Evolutionary conservation across 2,888 invertebrate species (phyloP).

Genomic region (Aleiodes testaceus): DNA sequence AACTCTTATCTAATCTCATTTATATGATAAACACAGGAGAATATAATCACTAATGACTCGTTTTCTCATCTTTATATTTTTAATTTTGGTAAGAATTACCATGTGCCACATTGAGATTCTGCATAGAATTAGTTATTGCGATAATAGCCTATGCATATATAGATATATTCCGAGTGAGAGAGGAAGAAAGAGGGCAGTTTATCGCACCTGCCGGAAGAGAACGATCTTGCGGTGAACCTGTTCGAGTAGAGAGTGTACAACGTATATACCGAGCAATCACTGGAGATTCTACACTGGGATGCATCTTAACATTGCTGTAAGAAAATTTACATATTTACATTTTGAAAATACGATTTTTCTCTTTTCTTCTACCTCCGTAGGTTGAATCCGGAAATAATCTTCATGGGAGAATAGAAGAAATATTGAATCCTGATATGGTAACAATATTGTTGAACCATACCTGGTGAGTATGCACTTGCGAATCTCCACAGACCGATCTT

Average conservation of each 20-base stretch:
- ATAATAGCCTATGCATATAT: conserved; percentile 1
- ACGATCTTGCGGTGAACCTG: conserved; percentile 49
- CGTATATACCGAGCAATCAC: conserved; percentile 12
- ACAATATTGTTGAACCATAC: neutral
- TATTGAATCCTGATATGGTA: conserved; percentile 14
- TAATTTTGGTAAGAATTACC: neutral
- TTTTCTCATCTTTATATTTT: neutral
- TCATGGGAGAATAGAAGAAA: neutral
- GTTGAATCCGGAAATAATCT: no score
- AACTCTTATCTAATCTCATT: no score
- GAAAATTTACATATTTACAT: conserved; percentile 14
- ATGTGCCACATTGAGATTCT: conserved; percentile 6
- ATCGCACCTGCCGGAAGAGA: conserved; percentile 53
- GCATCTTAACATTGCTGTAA: neutral
- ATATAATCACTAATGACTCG: conserved; percentile 3
- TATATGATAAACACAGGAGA: no score
- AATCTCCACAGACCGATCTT: conserved; percentile 32
- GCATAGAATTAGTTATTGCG: conserved; percentile 8
- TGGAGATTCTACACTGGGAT: conserved; percentile 20
- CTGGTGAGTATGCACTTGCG: neutral
- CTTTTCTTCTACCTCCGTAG: no score
- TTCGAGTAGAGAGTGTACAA: conserved; percentile 38
- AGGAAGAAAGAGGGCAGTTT: conserved; percentile 34
- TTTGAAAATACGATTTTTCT: neutral
- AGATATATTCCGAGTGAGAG: neutral